Evolutionary conservation across 35 echinoderm and acorn worm species (phyloP).

Genomic region (Acanthaster planci): DNA sequence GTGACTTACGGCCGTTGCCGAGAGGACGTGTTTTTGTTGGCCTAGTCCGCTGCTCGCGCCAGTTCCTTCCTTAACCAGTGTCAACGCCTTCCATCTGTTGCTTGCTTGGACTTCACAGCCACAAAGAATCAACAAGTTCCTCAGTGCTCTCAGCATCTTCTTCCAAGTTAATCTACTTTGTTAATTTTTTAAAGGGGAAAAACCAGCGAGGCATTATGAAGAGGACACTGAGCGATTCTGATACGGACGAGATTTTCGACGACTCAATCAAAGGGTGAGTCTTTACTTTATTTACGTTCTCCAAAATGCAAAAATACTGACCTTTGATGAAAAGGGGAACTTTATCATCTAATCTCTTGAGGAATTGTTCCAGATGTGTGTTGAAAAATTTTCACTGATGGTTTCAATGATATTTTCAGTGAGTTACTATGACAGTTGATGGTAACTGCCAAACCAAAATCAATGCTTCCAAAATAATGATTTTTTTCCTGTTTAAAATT

Average conservation of each 20-base stretch:
- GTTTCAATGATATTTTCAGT: too few species aligned
- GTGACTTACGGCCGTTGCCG: slow-evolving; percentile 20
- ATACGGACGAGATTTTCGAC: slow-evolving; percentile 50
- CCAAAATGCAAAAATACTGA: too few species aligned
- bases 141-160: background rate
- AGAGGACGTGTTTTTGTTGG: slow-evolving; percentile 4
- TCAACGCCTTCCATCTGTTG: slow-evolving; percentile 18
- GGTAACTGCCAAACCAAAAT: too few species aligned
- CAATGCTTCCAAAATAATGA: too few species aligned
- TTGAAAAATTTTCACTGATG: too few species aligned
- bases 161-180: too few species aligned
- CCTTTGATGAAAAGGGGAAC: too few species aligned
- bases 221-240: slow-evolving; percentile 52
- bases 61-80: background rate
- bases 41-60: background rate
- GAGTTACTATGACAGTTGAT: too few species aligned
- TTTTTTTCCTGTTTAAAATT: too few species aligned
- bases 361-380: too few species aligned
- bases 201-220: slow-evolving; percentile 39
- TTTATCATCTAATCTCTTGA: too few species aligned
- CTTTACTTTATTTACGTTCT: background rate
- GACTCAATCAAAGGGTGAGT: slow-evolving; percentile 63
- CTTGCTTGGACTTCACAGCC: background rate
- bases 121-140: slow-evolving; percentile 25
- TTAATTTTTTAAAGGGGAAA: background rate